A percentile compares a stretch with the other conserved stretches of the same genome.
phyloP scores from a whole-genome alignment of 2,888 invertebrate species.

The Ormyrus thymus region DNA sequence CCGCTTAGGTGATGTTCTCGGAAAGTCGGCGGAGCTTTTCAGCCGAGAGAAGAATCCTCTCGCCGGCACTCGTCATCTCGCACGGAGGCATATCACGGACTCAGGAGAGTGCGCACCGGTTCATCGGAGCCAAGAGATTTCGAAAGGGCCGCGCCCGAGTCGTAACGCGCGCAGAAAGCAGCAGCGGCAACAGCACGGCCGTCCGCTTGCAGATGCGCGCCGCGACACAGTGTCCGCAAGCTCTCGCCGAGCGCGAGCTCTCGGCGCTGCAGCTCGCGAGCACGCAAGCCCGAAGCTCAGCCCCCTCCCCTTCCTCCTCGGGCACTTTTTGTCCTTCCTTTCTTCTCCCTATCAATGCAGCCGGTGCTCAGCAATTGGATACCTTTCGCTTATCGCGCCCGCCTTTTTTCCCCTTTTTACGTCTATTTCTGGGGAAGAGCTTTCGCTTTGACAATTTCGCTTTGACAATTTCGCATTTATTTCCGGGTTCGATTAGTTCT shows the following conservation, averaged over 20 bases:
- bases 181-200: neutral
- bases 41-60: neutral
- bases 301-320: neutral
- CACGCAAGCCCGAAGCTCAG: slow-evolving; percentile 46
- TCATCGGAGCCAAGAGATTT: too few relatives aligned
- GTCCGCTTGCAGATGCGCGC: slow-evolving; percentile 51
- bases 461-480: neutral
- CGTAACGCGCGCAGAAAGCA: neutral
- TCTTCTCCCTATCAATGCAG: neutral
- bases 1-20: slow-evolving; percentile 2
- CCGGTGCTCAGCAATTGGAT: too few relatives aligned
- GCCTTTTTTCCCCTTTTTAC: neutral
- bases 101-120: too few relatives aligned
- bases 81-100: too few relatives aligned
- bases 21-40: neutral
- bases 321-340: neutral
- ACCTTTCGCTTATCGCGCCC: too few relatives aligned
- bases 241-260: neutral
- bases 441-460: neutral
- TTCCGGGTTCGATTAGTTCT: too few relatives aligned
- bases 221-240: slow-evolving; percentile 37
- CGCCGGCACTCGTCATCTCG: neutral
- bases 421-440: neutral
- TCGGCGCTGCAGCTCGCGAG: slow-evolving; percentile 34
- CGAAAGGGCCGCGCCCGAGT: too few relatives aligned